phyloP scores from a whole-genome alignment of 2,888 invertebrate genomes.

The Scaptomyza tumidula region DNA sequence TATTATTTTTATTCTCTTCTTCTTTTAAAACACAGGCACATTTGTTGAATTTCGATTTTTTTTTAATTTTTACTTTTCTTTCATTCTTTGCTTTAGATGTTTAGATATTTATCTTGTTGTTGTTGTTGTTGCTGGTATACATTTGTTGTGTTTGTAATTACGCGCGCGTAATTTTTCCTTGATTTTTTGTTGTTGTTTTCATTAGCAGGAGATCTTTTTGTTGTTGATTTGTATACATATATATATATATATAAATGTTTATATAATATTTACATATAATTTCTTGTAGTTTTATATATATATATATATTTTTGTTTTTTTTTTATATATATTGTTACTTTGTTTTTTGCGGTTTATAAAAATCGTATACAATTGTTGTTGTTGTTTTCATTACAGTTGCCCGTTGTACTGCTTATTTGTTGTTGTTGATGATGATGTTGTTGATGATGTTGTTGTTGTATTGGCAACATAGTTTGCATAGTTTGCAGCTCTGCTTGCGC shows the following conservation, averaged over 20 bases:
- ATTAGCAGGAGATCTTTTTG: slow-evolving; percentile 71
- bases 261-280: slow-evolving; percentile 77
- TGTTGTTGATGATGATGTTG: slow-evolving; percentile 54
- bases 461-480: slow-evolving; percentile 56
- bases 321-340: slow-evolving; percentile 32
- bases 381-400: slow-evolving; percentile 56
- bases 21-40: slow-evolving; percentile 78
- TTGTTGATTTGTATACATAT: slow-evolving; percentile 33
- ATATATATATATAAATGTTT: slow-evolving; percentile 48
- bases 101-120: slow-evolving; percentile 41
- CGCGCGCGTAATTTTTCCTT: slow-evolving; percentile 60
- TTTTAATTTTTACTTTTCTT: slow-evolving; percentile 24
- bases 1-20: slow-evolving; percentile 2
- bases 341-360: slow-evolving; percentile 69
- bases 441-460: slow-evolving; percentile 26
- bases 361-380: slow-evolving; percentile 77
- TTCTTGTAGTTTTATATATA: slow-evolving; percentile 43
- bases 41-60: slow-evolving; percentile 65
- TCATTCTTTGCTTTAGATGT: slow-evolving; percentile 51
- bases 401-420: slow-evolving; percentile 49
- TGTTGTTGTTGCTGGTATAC: slow-evolving; percentile 67
- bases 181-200: slow-evolving; percentile 40
- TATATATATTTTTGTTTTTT: slow-evolving; percentile 26
- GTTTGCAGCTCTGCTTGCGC: slow-evolving; percentile 51
- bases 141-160: slow-evolving; percentile 57